Evolutionary conservation across 30 jellyfish, hydroid and myxozoan genomes (phyloP), one percentile per base, ranked within the genome.

Genomic region (Aurelia coerulea): DNA sequence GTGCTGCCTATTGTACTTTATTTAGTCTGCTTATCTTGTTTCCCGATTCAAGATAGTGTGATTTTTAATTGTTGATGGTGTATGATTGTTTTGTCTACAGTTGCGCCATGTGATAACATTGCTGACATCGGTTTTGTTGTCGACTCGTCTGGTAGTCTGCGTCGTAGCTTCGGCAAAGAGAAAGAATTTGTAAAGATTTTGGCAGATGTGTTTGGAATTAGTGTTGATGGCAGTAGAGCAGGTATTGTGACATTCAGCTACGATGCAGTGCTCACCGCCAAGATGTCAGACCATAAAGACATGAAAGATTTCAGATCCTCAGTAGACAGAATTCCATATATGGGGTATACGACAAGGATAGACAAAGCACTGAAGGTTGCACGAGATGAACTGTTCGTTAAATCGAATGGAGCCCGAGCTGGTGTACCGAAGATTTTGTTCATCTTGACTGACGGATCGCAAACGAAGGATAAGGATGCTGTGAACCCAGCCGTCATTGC

Each of bases 141-240:
- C 31, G 96, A 87, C 77, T 87, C 96, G 0, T 87, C 96, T 18
- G 96, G 96, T 41, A 87, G 96, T 65, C 41, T 87, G 37, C 74
- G 96, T 59, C 56, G 72, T 34, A 56, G 68, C 3, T 87, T 5
- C 37, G 52, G 35, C 16, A 68, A 51, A 35, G 96, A 87, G 52
- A 87, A 87, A 64, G 73, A 78, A 2, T 87, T 87, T 62, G 82
- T 87, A 2, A 87, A 78, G 63, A 33, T 51, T 49, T 17, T 87
- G 59, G 76, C 88, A 23, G 60, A 52, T 0, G 64, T 14, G 14
- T 67, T 87, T 37, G 84, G 37, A 12, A 79, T 87, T 23, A 17
- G 69, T 18, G 16, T 41, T 5, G 86, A 70, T 54, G 87, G 87
- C 2, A 71, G 87, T 23, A 68, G 87, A 72, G 91, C 81, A 9